Evolutionary conservation across 2,888 invertebrate genomes (phyloP), one percentile per base, ranked within the genome.

Genomic region (Apamea epomidion): DNA sequence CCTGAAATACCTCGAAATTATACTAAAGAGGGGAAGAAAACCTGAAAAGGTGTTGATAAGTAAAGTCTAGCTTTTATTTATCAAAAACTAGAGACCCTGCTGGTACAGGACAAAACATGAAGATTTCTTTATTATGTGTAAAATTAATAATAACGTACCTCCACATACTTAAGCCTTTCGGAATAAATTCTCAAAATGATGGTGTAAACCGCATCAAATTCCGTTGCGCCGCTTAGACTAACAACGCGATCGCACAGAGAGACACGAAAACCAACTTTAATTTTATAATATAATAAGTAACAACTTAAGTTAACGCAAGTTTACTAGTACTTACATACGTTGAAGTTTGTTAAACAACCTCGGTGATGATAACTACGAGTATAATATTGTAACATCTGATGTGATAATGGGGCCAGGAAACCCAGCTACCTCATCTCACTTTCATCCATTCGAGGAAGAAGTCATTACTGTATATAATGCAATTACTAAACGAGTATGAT

Each of bases 401-500:
- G 58, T 64, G 42, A 65, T 42, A 65, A 32, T 18, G 12, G 48
- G 21, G 7, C n/a, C 51, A 42, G 25, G 21, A 62, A 68, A 54
- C n/a, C 42, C 60, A 84, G 42, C 21, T 60, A 8, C 16, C 16
- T 70, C 70, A 65, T 51, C 48, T 37, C 25, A 68, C 42, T 78
- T 37, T 25, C 45, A 78, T 62, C 2, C 12, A 58, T 79, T 79
- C 73, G 21, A 62, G 62, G 72, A 84, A 73, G 69, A 62, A 83
- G 51, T 69, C 16, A 12, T 72, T 72, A 71, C 64, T 51, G 51
- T 62, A n/a, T 37, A 58, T 37, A 82, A 60, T 5, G 12, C 25
- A 48, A 54, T 81, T 69, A 83, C 69, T 69, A 29, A 81, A 78
- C 48, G 6, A 69, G 85, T 62, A 68, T 58, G 18, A 68, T 72